Percentiles rank a stretch among this genome's conserved stretches.
These are phyloP conservation scores for Drosophila ambigua DNA, from an alignment of 1,140 invertebrate genomes.

Conservation along the genomic window DNA sequence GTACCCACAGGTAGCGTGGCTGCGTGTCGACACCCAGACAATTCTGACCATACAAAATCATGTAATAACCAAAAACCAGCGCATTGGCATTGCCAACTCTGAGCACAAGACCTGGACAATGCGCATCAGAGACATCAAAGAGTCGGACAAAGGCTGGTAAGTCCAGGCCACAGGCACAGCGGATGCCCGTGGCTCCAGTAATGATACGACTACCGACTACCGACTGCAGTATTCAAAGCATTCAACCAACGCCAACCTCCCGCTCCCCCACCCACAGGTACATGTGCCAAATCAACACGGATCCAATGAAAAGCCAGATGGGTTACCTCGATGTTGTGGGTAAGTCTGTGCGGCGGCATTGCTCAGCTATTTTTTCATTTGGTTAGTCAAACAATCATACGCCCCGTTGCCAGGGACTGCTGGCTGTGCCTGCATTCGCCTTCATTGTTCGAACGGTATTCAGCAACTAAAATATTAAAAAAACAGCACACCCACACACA, in stretches of 20 bases:
- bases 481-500: background rate
- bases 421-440: background rate
- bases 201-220: too few species aligned
- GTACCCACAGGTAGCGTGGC: slow-evolving; percentile 91
- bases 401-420: slow-evolving; percentile 51
- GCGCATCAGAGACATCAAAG: slow-evolving; percentile 91
- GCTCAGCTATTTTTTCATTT: slow-evolving; percentile 44
- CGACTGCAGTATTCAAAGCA: too few species aligned
- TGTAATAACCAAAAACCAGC: slow-evolving; percentile 94
- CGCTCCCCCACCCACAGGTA: slow-evolving; percentile 84
- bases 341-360: slow-evolving; percentile 85
- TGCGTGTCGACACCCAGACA: slow-evolving; percentile 95
- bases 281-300: slow-evolving; percentile 94
- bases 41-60: slow-evolving; percentile 95
- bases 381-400: slow-evolving; percentile 75
- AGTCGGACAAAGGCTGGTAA: slow-evolving; percentile 91
- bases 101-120: slow-evolving; percentile 94
- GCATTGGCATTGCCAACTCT: slow-evolving; percentile 93
- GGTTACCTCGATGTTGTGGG: slow-evolving; percentile 94
- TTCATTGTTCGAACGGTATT: slow-evolving; percentile 58
- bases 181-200: background rate
- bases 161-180: background rate
- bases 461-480: slow-evolving; percentile 35
- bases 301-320: slow-evolving; percentile 94
- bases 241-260: background rate